Conservation (phyloP, 2,797 vertebrate species). For the Sarcophilus harrisii region DNA sequence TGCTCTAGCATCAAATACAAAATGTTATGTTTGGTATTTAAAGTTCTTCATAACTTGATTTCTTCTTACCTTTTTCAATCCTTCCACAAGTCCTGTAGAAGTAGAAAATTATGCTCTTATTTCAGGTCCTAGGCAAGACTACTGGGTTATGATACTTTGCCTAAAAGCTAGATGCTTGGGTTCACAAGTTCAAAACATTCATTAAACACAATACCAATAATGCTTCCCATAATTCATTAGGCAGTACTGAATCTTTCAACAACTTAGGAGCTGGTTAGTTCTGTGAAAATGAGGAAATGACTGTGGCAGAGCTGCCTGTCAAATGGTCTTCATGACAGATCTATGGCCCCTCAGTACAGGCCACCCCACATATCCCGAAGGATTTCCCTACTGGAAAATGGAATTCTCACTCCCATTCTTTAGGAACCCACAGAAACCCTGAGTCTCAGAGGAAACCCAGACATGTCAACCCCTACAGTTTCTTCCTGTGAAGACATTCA, state of each 20-base stretch:
- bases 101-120: neutral
- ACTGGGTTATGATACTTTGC: neutral
- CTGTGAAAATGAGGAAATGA: conserved; percentile 50
- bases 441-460: conserved; percentile 7
- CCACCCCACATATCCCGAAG: conserved; percentile 9
- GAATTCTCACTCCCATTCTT: conserved; percentile 25
- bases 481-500: conserved; percentile 7
- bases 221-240: conserved; percentile 10
- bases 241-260: conserved; percentile 34
- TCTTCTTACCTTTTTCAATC: neutral
- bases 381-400: conserved; percentile 28
- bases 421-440: conserved; percentile 19
- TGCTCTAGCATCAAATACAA: neutral
- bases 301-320: conserved; percentile 11
- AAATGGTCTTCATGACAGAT: conserved; percentile 27
- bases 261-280: conserved; percentile 44
- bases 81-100: neutral
- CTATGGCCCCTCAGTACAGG: neutral
- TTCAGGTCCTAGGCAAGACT: neutral
- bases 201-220: neutral
- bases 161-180: neutral
- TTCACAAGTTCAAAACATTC: conserved; percentile 32
- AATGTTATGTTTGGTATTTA: neutral
- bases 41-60: neutral
- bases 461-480: neutral